Base-by-base conservation (phyloP, 2,113 vertebrate species). In the Tamias sibiricus region DNA sequence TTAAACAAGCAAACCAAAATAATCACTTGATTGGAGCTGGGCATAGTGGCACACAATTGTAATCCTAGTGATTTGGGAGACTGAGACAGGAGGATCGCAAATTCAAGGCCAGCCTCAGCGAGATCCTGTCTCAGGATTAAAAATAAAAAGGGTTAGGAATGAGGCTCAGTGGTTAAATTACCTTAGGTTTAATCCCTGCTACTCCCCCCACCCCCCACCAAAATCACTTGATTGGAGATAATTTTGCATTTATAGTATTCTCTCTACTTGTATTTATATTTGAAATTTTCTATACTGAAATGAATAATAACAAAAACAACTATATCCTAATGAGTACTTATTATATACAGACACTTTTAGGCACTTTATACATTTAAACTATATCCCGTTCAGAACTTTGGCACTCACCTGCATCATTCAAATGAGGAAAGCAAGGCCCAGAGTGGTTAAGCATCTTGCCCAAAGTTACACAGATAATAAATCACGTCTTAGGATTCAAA, bases 1-100 rank as follows among this genome's bases (percentile, higher is more conserved):
- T 91, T 83, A 74, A 94, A 92, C 3, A 95, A 90, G 12, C 9
- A 81, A 88, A 89, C 12, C 35, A 19, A 57, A 93, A 92, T 54
- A 71, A 44, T 84, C 7, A 42, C 42, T 77, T 54, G 49, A 79
- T 42, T 74, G 35, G 68, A 57, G 54, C 20, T 22, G 20, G 54
- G 20, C 20, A 17, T 24, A 4, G 54, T 22, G 54, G 54, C 7
- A 8, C 20, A 57, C 54, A 57, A 57, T 20, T 57, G 19, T 57
- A 57, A 57, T 57, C 54, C 54, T 16, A 57, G 19, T 57, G 54
- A 57, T 57, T 8, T 57, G 20, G 54, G 54, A 24, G 54, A 20
- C 20, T 8, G 54, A 57, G 54, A 20, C 19, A 54, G 17, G 54
- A 54, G 54, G 54, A 54, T 54, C 4, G 54, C 16, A 54, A 54